Evolutionary conservation across 2,888 invertebrate species (phyloP).

Genomic region (Argynnis bischoffii): DNA sequence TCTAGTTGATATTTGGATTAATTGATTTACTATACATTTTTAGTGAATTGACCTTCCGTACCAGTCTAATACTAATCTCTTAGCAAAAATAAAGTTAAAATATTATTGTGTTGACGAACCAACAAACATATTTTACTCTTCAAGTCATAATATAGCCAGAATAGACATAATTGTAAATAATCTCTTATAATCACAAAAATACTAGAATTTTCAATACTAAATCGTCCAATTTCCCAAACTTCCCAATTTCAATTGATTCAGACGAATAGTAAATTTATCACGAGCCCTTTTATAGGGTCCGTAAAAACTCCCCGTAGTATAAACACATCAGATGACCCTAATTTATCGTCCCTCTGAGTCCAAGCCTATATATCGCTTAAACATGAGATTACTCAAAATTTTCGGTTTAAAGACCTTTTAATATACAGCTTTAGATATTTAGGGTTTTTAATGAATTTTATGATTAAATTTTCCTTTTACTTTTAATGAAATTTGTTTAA

Average conservation of each 20-base stretch:
- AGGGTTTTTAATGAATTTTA: constrained; percentile 7
- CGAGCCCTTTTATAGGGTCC: constrained; percentile 42
- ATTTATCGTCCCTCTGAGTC: constrained; percentile 43
- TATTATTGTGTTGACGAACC: too few relatives aligned
- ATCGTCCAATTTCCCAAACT: constrained; percentile 6
- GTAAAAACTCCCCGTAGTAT: constrained; percentile 44
- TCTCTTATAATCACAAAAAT: too few relatives aligned
- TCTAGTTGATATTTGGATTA: too few relatives aligned
- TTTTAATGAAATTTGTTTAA: too few relatives aligned
- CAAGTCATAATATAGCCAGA: too few relatives aligned
- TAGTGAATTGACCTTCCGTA: too few relatives aligned
- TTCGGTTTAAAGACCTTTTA: constrained; percentile 26
- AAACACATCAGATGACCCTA: constrained; percentile 46
- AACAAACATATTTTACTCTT: too few relatives aligned
- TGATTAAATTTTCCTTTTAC: constrained; percentile 4
- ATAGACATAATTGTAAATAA: too few relatives aligned
- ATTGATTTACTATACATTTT: too few relatives aligned
- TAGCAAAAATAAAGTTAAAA: too few relatives aligned
- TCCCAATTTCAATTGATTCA: constrained; percentile 34
- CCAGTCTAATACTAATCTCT: too few relatives aligned
- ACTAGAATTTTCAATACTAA: neutral
- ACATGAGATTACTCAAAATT: constrained; percentile 32
- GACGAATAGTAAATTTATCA: constrained; percentile 33
- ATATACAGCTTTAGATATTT: constrained; percentile 32
- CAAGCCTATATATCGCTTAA: constrained; percentile 25